Base-by-base conservation (phyloP, 2,797 vertebrate genomes). In the Chiloscyllium punctatum region DNA sequence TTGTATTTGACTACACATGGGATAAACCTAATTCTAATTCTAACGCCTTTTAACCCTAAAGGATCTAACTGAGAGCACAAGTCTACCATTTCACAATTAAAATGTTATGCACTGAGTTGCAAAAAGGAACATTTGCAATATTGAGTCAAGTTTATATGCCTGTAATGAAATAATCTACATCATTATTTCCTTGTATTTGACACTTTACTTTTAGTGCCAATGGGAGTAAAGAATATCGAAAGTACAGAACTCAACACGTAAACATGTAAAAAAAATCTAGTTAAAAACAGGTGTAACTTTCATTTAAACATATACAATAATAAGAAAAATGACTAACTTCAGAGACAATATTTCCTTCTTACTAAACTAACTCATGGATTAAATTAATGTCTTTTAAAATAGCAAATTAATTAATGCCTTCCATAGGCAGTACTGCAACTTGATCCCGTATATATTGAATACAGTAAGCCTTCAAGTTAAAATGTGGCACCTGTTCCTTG, bases 401-500 rank as follows among this genome's bases (percentile, higher is more conserved):
- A 53, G 33, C 27, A 53, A 21, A n/a, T 69, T 69, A 69, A 92
- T 27, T 69, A 92, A 69, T 62, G 53, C 33, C 16, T n/a, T 9
- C 21, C 66, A 69, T 51, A 77, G 30, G 69, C 48, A 95, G 33
- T 57, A 51, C 4, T 53, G 94, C 23, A 95, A 95, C 71, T 74
- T 16, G 53, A 95, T 95, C 69, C 15, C 71, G 16, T 69, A 42
- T 69, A 27, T 92, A 42, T 42, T 92, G 68, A 42, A 62, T 69
- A 21, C 37, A 69, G 37, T 69, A 68, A 42, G n/a, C 25, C 21
- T 92, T 21, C 90, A 92, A 37, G 66, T 33, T 95, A 91, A 2
- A 91, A 91, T 8, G 18, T 57, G 53, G 42, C 94, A 95, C 94
- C 94, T 95, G 94, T 95, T 95, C 48, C 30, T 48, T 74, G 71